Conservation (phyloP, 2,888 invertebrate genomes). For the Lithophane ornitopus region DNA sequence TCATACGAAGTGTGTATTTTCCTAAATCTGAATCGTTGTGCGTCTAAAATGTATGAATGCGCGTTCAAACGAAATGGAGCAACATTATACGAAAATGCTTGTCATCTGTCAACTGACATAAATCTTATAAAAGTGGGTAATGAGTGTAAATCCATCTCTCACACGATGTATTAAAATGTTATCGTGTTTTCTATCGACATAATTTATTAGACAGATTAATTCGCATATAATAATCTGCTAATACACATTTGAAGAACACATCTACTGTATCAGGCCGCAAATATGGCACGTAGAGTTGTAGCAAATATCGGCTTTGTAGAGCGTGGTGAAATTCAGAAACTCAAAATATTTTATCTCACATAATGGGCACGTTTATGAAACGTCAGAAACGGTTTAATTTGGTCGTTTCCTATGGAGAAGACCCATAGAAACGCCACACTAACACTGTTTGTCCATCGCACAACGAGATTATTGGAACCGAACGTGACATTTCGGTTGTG, state of each 20-base stretch:
- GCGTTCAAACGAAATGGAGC: conserved; percentile 21
- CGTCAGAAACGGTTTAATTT: too few species aligned
- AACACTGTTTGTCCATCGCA: too few species aligned
- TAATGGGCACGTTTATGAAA: too few species aligned
- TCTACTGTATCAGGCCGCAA: background rate
- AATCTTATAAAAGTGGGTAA: conserved; percentile 44
- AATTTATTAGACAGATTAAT: conserved; percentile 32
- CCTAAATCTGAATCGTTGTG: background rate
- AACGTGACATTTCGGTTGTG: too few species aligned
- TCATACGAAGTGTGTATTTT: background rate
- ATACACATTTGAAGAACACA: background rate
- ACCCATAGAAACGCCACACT: too few species aligned
- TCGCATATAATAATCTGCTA: conserved; percentile 11
- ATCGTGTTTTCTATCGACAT: conserved; percentile 31
- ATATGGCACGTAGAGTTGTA: background rate
- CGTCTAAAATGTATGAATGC: background rate
- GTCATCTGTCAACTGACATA: conserved; percentile 31
- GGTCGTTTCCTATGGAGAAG: too few species aligned
- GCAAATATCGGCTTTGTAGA: too few species aligned
- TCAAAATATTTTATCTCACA: too few species aligned
- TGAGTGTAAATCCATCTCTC: conserved; percentile 41
- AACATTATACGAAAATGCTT: conserved; percentile 21
- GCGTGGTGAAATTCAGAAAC: too few species aligned
- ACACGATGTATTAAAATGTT: conserved; percentile 36
- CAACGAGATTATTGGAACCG: too few species aligned